Evolutionary conservation across 2,888 invertebrate genomes (phyloP), one percentile per base, ranked within the genome.

Genomic region (Leistus spinibarbis): DNA sequence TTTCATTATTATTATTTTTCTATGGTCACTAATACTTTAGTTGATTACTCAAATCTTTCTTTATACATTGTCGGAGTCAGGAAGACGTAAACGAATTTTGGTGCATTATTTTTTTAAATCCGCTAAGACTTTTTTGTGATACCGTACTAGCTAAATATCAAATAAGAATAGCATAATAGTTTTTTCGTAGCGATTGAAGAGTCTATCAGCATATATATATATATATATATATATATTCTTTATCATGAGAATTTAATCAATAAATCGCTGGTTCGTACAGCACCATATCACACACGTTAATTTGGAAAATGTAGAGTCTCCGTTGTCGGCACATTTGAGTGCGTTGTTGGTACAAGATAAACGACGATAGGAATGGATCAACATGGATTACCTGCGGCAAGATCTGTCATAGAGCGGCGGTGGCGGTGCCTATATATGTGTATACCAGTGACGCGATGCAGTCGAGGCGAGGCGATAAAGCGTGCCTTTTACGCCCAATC

Each of bases 281-380:
- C 16, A 22, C 16, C 70, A 20, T 62, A 70, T 62, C 62, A 62
- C 20, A 62, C 20, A 64, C 64, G 71, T 71, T 40, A 70, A 70
- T 70, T 70, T 70, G 10, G 64, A 10, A 17, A 20, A 66, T 22
- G 66, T 23, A 24, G 5, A 54, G 40, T 57, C 40, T 54, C 57
- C 27, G 13, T 7, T 54, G 65, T 54, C 65, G 72, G 60, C 60
- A 27, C 66, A 57, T 73, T 73, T 67, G 53, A n/a, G 40, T 40
- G 16, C 66, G 16, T 24, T 73, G 73, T 73, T 73, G 66, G 73
- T 53, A 66, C 66, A 73, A 73, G 73, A 73, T 73, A 73, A 73
- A 60, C 60, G 53, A 73, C 66, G 73, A 73, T 73, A 73, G 73
- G 57, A 23, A 56, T 40, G 73, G 73, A 73, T 73, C 73, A 73